phyloP scores from a whole-genome alignment of 2,113 vertebrate species.

The Eurypyga helias region DNA sequence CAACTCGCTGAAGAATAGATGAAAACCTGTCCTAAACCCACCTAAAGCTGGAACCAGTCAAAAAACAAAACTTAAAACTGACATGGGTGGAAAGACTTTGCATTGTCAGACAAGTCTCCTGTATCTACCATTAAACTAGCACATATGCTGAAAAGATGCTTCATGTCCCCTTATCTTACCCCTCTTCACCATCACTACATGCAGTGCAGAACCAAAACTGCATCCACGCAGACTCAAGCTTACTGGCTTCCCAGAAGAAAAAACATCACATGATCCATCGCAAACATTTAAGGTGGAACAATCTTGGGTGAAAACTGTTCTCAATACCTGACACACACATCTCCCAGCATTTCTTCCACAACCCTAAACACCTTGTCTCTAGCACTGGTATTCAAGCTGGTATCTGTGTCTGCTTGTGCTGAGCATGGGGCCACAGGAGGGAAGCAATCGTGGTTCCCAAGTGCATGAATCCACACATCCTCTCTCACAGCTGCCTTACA shows the following conservation, averaged over 20 bases:
- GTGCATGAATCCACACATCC: not conserved
- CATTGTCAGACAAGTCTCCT: not conserved
- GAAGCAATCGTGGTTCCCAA: not conserved
- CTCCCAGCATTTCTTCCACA: not conserved
- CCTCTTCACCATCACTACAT: not conserved
- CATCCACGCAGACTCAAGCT: not conserved
- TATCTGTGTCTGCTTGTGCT: not conserved
- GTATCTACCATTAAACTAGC: not conserved
- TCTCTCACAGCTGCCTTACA: not conserved
- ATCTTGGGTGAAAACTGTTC: not conserved
- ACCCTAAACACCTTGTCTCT: not conserved
- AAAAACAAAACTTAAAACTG: not conserved
- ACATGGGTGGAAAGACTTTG: not conserved
- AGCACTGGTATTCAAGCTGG: not conserved
- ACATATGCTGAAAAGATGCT: rapidly evolving
- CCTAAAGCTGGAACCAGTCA: not conserved
- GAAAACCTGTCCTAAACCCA: not conserved
- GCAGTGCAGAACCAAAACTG: not conserved
- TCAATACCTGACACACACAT: not conserved
- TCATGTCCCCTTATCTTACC: not conserved
- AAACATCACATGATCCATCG: not conserved
- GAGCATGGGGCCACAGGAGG: rapidly evolving
- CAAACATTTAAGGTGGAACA: not conserved
- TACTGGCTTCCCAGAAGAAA: not conserved
- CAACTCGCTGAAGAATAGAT: not conserved